phyloP scores from a whole-genome alignment of 2,797 vertebrate species.

The Peromyscus nudipes region DNA sequence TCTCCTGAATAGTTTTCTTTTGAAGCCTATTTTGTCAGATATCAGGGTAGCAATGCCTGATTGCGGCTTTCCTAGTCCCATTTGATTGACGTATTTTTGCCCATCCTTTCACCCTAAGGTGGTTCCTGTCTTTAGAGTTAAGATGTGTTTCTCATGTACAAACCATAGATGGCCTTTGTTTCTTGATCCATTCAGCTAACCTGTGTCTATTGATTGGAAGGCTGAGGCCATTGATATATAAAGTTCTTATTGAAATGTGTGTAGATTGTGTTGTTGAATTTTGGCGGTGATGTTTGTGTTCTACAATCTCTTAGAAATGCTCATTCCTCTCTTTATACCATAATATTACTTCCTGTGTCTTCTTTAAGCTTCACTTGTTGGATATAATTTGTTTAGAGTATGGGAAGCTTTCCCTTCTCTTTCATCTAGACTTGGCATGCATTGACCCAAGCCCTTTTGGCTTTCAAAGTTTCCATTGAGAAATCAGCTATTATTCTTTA shows the following conservation, averaged over 20 bases:
- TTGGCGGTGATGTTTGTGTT: background rate
- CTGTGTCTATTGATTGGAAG: background rate
- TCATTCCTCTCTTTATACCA: background rate
- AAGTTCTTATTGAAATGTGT: background rate
- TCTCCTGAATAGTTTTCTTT: background rate
- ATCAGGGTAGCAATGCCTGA: background rate
- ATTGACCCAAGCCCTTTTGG: background rate
- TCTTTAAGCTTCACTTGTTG: background rate
- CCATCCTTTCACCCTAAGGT: background rate
- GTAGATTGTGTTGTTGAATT: background rate
- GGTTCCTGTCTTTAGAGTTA: background rate
- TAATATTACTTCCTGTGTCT: background rate
- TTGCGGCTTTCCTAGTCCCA: background rate
- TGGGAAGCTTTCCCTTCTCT: background rate
- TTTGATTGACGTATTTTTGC: background rate
- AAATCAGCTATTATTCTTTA: background rate
- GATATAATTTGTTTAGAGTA: background rate
- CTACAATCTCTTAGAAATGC: background rate
- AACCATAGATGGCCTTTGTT: background rate
- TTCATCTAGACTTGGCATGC: background rate
- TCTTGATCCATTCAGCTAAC: background rate
- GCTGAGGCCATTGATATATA: background rate
- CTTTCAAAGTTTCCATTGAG: background rate
- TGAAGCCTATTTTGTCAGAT: background rate
- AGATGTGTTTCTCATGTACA: background rate